Conservation (phyloP, 2,797 vertebrate genomes). For the Hippopotamyrus pictus region DNA sequence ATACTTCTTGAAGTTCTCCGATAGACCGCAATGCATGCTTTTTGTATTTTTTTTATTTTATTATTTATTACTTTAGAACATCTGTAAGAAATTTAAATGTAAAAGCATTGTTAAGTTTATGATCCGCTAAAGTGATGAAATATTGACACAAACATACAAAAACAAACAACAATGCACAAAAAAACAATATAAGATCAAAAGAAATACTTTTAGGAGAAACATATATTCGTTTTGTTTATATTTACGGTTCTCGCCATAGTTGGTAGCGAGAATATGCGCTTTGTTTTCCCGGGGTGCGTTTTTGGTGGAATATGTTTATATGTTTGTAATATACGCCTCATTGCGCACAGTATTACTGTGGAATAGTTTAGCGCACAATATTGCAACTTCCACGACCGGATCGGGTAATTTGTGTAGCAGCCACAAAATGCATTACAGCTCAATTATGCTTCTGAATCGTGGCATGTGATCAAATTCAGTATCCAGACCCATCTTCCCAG, state of each 20-base stretch:
- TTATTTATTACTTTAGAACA: neutral
- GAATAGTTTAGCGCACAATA: neutral
- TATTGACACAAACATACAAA: neutral
- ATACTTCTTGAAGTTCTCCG: neutral
- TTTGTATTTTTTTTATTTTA: neutral
- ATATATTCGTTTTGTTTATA: neutral
- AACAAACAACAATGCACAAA: neutral
- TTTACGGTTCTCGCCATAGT: neutral
- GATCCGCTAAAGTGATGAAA: neutral
- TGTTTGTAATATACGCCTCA: neutral
- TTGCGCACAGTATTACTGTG: neutral
- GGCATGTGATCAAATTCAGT: neutral
- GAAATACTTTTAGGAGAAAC: neutral
- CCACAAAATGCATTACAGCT: neutral
- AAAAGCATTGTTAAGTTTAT: neutral
- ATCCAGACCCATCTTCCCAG: neutral
- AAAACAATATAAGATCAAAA: neutral
- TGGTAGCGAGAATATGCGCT: neutral
- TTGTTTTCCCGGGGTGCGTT: neutral
- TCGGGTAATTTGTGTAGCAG: neutral
- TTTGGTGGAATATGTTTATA: neutral
- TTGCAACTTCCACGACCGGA: neutral
- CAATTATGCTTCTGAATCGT: neutral
- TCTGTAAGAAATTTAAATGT: neutral
- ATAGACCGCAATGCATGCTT: neutral